Evolutionary conservation across 2,888 invertebrate genomes (phyloP), one percentile per base, ranked within the genome.

Genomic region (Callinectes sapidus): DNA sequence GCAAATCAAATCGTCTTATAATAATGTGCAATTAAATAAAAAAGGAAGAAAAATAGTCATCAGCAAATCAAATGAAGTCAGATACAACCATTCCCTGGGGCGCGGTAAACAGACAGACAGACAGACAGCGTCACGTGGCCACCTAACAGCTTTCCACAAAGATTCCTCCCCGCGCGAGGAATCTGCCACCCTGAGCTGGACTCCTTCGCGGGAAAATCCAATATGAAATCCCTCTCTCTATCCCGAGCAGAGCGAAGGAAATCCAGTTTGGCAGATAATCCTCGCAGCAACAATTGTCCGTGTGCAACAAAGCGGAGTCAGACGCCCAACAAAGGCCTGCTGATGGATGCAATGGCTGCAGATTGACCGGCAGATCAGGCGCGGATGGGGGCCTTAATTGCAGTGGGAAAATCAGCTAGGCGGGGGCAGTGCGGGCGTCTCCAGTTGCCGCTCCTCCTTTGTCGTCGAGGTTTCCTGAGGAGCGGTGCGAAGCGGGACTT

Each of bases 371-470:
- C 87, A 87, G 92, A 92, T 90, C 81, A 90, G 92, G 87, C 91
- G 91, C 90, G 92, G 92, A 92, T 92, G 92, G 92, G 92, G 92
- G 92, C 87, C 87, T 42, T 92, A 92, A 92, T 92, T 92, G 92
- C 90, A 92, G 92, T 92, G 92, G 92, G 92, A 92, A 92, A 55
- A 92, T 92, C 92, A 92, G 90, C 90, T 89, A 87, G 85, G 86
- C 28, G 90, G 89, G 54, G 85, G 85, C 55, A 28, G 85, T 81
- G 92, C 85, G 66, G 89, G 86, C 42, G 71, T 28, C 61, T 77
- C 77, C 39, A 55, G 91, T 89, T 81, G 81, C 88, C 81, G 35
- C 55, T 32, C 32, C 48, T 77, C 39, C 35, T 61, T 85, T 85
- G 54, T n/a, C 14, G 61, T 54, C 6, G 48, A 28, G 42, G 81